phyloP scores from a whole-genome alignment of 2,113 vertebrate species.

The Pachycephala philippinensis region DNA sequence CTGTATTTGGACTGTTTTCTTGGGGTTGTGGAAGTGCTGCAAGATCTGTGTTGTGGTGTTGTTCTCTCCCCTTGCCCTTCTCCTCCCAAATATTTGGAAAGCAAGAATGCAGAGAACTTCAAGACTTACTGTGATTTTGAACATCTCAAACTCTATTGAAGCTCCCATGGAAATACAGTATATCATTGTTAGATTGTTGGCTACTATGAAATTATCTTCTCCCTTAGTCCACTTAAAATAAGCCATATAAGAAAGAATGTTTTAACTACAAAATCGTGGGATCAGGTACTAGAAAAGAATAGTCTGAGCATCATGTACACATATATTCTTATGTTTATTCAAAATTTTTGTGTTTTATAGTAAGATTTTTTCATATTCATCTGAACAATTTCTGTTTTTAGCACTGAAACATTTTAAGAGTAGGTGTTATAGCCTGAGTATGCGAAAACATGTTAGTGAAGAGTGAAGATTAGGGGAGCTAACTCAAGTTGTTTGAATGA shows the following conservation, averaged over 20 bases:
- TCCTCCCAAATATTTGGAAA: neutral
- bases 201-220: neutral
- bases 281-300: neutral
- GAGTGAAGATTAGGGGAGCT: neutral
- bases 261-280: neutral
- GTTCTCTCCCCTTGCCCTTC: neutral
- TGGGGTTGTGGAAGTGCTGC: neutral
- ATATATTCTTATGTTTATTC: neutral
- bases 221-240: neutral
- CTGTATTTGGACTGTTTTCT: neutral
- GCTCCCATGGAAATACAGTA: neutral
- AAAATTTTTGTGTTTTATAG: neutral
- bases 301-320: neutral
- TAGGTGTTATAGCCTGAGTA: neutral
- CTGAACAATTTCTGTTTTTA: neutral
- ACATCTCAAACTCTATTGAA: neutral
- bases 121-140: neutral
- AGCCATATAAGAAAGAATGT: neutral
- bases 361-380: neutral
- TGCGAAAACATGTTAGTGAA: neutral
- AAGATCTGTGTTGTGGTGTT: accelerated
- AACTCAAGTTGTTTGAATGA: neutral
- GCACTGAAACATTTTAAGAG: neutral
- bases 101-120: neutral
- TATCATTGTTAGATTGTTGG: neutral